Evolutionary conservation across 2,797 vertebrate species (phyloP).

Genomic region (Pipistrellus pipistrellus): DNA sequence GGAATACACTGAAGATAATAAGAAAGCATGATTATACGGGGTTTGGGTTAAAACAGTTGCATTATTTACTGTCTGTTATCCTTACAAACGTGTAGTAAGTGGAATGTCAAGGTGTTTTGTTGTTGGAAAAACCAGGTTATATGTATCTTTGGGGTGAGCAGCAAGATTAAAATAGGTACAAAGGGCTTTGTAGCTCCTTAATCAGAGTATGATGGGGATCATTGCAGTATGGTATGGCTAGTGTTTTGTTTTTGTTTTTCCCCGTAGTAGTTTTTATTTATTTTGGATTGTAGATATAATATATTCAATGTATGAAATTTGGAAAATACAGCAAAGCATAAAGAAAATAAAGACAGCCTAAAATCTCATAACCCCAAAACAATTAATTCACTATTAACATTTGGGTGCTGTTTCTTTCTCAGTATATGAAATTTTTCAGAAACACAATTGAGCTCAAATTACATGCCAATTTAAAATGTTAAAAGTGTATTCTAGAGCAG

Average conservation of each 20-base stretch:
- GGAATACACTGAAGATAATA: not conserved
- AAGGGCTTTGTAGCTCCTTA: not conserved
- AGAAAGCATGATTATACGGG: not conserved
- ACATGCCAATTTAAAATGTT: not conserved
- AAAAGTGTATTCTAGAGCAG: not conserved
- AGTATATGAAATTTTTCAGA: constrained; percentile 2
- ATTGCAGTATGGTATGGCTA: not conserved
- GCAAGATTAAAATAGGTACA: not conserved
- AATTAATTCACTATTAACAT: not conserved
- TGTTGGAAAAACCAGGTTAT: not conserved
- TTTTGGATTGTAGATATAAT: constrained; percentile 51
- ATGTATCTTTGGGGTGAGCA: not conserved
- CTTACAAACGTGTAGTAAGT: not conserved
- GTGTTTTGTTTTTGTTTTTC: not conserved
- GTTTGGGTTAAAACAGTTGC: not conserved
- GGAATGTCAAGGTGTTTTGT: not conserved
- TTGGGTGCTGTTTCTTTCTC: not conserved
- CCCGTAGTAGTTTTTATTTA: not conserved
- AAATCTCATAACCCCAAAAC: not conserved
- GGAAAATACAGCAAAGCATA: not conserved
- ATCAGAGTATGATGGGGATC: not conserved
- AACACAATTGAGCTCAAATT: not conserved
- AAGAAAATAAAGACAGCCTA: constrained; percentile 33
- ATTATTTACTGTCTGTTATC: not conserved
- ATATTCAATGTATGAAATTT: not conserved